Conservation (phyloP, 2,113 vertebrate genomes). For the Mionectes macconnelli region DNA sequence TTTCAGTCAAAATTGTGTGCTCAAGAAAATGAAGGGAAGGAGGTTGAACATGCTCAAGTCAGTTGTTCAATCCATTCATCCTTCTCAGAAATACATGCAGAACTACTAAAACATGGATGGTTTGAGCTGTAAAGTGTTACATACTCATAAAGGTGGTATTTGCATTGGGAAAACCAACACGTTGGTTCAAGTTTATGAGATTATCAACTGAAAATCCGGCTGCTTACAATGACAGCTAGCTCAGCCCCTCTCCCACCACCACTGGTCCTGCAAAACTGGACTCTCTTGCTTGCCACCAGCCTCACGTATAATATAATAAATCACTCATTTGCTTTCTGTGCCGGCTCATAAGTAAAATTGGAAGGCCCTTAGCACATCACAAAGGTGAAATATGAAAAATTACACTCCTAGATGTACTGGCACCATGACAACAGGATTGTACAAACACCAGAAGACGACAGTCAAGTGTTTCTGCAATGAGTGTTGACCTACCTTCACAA, state of each 20-base stretch:
- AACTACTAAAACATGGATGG: neutral
- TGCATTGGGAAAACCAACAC: neutral
- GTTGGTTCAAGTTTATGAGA: neutral
- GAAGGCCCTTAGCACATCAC: neutral
- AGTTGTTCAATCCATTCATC: neutral
- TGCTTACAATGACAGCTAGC: neutral
- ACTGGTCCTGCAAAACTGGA: neutral
- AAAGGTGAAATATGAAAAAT: neutral
- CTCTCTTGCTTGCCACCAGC: neutral
- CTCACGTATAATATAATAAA: neutral
- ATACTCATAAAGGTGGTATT: neutral
- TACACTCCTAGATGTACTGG: neutral
- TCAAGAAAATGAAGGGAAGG: accelerated
- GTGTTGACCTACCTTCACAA: neutral
- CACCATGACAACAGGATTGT: neutral
- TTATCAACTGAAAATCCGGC: neutral
- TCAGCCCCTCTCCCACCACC: neutral
- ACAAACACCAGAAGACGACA: neutral
- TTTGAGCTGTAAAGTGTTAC: neutral
- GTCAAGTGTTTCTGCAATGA: neutral
- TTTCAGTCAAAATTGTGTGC: accelerated
- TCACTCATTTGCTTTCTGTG: accelerated
- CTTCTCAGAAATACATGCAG: neutral
- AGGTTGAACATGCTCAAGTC: accelerated
- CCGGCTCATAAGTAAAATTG: neutral